Conservation (phyloP, 2,888 invertebrate genomes). For the Boloria euphrosyne region DNA sequence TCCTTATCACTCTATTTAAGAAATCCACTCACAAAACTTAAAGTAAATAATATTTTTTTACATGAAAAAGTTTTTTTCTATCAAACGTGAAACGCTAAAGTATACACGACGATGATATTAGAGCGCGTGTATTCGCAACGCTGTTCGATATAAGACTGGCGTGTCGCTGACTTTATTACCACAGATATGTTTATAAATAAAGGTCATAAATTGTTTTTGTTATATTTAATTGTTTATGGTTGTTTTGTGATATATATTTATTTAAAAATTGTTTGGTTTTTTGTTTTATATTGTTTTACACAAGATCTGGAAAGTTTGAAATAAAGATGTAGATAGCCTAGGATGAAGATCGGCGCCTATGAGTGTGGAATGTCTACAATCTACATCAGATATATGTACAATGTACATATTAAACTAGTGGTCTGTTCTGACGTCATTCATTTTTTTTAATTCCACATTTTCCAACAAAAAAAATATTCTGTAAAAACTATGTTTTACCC, state of each 20-base stretch:
- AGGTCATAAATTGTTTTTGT: conserved; percentile 30
- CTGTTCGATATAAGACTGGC: conserved; percentile 34
- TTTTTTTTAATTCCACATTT: too few species aligned
- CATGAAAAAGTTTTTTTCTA: neutral
- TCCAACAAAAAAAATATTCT: too few species aligned
- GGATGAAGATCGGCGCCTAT: too few species aligned
- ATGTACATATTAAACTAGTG: too few species aligned
- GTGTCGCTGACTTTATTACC: conserved; percentile 5
- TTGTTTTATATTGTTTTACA: neutral
- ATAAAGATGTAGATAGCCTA: too few species aligned
- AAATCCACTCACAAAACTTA: conserved; percentile 1
- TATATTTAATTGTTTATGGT: conserved; percentile 16
- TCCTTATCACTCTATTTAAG: neutral
- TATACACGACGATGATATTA: neutral
- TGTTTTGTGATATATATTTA: neutral
- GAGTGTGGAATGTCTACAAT: too few species aligned
- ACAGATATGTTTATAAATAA: conserved; percentile 11
- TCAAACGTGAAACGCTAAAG: conserved; percentile 2
- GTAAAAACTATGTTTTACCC: too few species aligned
- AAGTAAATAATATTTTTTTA: neutral
- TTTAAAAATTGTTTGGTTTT: neutral
- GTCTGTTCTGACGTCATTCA: too few species aligned
- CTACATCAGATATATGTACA: too few species aligned
- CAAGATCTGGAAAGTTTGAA: too few species aligned
- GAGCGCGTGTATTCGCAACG: conserved; percentile 28